Percentiles rank a stretch among this genome's conserved stretches.
Conservation (phyloP, 1,140 invertebrate genomes). For the Fopius arisanus region DNA sequence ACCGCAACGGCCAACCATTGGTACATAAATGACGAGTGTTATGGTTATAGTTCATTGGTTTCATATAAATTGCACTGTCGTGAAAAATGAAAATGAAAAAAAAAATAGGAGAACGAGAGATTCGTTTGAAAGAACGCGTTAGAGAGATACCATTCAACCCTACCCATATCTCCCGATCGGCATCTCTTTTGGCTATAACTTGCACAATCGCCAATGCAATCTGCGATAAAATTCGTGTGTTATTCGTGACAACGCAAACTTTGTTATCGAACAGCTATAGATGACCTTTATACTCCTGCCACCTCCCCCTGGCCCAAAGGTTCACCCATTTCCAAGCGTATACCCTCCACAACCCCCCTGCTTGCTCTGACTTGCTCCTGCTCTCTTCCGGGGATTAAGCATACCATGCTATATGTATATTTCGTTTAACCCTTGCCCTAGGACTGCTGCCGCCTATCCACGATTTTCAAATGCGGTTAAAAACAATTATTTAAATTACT, state of each 20-base stretch:
- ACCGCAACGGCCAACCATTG: neutral
- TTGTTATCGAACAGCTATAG: conserved; percentile 11
- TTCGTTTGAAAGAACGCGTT: conserved; percentile 5
- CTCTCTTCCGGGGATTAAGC: conserved; percentile 5
- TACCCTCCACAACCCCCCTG: neutral
- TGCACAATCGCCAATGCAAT: conserved; percentile 22
- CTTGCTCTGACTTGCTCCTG: neutral
- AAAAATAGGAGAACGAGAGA: neutral
- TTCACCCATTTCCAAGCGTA: conserved; percentile 2
- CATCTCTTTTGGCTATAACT: conserved; percentile 18
- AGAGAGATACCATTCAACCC: neutral
- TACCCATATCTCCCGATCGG: neutral
- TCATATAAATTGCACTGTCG: neutral
- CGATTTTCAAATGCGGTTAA: neutral
- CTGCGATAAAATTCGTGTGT: conserved; percentile 22
- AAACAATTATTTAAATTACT: conserved; percentile 10
- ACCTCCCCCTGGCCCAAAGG: neutral
- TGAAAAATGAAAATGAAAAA: conserved; percentile 1
- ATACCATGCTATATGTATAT: neutral
- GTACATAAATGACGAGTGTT: neutral
- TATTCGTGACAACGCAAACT: conserved; percentile 23
- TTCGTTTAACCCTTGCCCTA: neutral
- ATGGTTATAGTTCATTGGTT: conserved; percentile 1
- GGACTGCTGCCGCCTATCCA: neutral
- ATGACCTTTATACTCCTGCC: neutral